These are phyloP conservation scores for Hepsetus odoe DNA, from an alignment of 2,113 vertebrate genomes.

Conservation along the genomic window DNA sequence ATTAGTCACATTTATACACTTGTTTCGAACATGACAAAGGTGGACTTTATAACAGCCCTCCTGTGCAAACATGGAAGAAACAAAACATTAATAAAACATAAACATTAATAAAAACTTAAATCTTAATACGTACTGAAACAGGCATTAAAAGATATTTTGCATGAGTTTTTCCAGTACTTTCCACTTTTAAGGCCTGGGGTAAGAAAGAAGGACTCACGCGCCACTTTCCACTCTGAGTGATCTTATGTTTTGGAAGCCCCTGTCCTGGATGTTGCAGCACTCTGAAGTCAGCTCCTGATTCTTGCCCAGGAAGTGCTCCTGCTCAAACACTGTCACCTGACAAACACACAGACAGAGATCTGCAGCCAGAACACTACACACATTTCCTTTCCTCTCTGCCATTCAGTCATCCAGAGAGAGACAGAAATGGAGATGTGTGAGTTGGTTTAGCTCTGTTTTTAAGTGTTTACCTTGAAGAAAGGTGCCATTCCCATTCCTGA, in stretches of 20 bases:
- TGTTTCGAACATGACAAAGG: too few relatives aligned
- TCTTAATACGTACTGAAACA: too few relatives aligned
- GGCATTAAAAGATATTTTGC: too few relatives aligned
- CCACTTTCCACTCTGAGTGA: slow-evolving; percentile 82
- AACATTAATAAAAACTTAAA: too few relatives aligned
- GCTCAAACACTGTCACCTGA: slow-evolving; percentile 82
- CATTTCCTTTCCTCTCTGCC: too few relatives aligned
- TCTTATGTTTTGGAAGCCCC: slow-evolving; percentile 80
- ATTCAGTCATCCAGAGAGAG: not conserved
- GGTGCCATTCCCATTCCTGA: slow-evolving; percentile 61
- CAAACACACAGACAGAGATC: not conserved
- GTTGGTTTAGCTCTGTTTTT: slow-evolving; percentile 10
- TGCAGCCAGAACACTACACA: too few relatives aligned
- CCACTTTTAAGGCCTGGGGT: not conserved
- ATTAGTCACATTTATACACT: too few relatives aligned
- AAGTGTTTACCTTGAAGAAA: slow-evolving; percentile 66
- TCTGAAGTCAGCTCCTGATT: slow-evolving; percentile 79
- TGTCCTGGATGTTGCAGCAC: slow-evolving; percentile 80
- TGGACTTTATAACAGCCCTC: too few relatives aligned
- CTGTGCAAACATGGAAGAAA: too few relatives aligned
- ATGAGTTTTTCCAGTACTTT: not conserved
- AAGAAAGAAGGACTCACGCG: slow-evolving; percentile 68
- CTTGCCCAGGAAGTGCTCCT: slow-evolving; percentile 83
- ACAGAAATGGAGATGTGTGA: not conserved
- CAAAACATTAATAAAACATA: too few relatives aligned